These are phyloP conservation scores for Epiperipatus broadwayi DNA, from an alignment of 2,888 invertebrate species.

Conservation along the genomic window DNA sequence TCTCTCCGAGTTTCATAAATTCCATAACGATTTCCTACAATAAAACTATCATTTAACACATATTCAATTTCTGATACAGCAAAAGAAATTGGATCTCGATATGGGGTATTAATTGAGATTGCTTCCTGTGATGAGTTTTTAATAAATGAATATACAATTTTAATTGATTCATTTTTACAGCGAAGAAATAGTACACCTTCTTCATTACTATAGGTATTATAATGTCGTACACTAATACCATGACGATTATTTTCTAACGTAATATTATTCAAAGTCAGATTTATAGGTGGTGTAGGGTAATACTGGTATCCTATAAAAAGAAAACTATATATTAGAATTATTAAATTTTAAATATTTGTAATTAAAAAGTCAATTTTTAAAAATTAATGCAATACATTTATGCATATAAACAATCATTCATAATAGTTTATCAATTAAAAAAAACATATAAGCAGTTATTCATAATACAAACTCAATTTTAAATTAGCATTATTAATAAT, in stretches of 20 bases:
- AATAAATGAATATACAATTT: slow-evolving; percentile 56
- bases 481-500: too few species aligned
- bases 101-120: slow-evolving; percentile 57
- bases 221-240: slow-evolving; percentile 63
- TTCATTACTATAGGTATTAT: slow-evolving; percentile 66
- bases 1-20: slow-evolving; percentile 60
- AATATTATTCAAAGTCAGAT: slow-evolving; percentile 14
- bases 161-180: slow-evolving; percentile 68
- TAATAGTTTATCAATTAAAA: too few species aligned
- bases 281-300: slow-evolving; percentile 10
- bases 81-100: slow-evolving; percentile 42
- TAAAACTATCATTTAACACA: slow-evolving; percentile 61
- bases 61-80: slow-evolving; percentile 63
- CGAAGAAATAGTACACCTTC: slow-evolving; percentile 63
- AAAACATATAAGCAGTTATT: too few species aligned
- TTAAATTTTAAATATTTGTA: slow-evolving; percentile 46
- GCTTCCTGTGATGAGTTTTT: slow-evolving; percentile 61
- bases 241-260: slow-evolving; percentile 39
- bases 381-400: too few species aligned
- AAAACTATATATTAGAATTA: slow-evolving; percentile 1
- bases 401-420: too few species aligned
- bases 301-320: slow-evolving; percentile 7
- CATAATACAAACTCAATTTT: too few species aligned
- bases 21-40: slow-evolving; percentile 59
- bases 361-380: too few species aligned